Conservation (phyloP, 2,797 vertebrate species). For the Rallus crepitans region DNA sequence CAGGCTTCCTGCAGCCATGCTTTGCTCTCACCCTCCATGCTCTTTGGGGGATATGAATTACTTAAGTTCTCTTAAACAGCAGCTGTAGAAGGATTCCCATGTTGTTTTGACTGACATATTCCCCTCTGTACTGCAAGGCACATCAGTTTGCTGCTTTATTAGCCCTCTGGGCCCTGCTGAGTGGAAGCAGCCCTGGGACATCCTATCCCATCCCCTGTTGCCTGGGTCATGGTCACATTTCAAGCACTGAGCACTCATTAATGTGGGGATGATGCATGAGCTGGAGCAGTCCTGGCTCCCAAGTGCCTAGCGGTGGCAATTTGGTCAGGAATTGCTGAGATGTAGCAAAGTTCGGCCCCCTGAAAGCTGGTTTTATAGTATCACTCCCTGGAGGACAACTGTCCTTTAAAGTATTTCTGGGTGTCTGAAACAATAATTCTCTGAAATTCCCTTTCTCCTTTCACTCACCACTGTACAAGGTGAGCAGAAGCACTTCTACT, state of each 20-base stretch:
- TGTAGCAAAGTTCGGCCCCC: background rate
- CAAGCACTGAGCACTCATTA: background rate
- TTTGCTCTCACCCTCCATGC: background rate
- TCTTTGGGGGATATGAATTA: background rate
- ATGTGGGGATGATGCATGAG: background rate
- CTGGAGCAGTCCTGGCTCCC: background rate
- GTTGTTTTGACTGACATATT: background rate
- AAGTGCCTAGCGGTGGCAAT: background rate
- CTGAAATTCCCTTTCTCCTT: background rate
- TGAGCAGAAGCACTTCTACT: constrained; percentile 16
- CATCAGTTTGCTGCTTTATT: background rate
- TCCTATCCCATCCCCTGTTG: background rate
- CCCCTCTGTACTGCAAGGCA: background rate
- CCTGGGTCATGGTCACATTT: background rate
- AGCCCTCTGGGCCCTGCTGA: background rate
- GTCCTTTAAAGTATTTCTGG: background rate
- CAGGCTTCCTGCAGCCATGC: background rate
- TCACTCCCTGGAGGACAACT: constrained; percentile 23
- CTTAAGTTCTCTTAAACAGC: background rate
- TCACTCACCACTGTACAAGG: background rate
- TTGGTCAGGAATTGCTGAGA: background rate
- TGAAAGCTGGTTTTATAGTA: background rate
- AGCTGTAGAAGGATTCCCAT: background rate
- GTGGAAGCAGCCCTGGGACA: background rate
- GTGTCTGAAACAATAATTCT: background rate